Evolutionary conservation across 2,888 invertebrate genomes (phyloP).

Genomic region (Suillia variegata): DNA sequence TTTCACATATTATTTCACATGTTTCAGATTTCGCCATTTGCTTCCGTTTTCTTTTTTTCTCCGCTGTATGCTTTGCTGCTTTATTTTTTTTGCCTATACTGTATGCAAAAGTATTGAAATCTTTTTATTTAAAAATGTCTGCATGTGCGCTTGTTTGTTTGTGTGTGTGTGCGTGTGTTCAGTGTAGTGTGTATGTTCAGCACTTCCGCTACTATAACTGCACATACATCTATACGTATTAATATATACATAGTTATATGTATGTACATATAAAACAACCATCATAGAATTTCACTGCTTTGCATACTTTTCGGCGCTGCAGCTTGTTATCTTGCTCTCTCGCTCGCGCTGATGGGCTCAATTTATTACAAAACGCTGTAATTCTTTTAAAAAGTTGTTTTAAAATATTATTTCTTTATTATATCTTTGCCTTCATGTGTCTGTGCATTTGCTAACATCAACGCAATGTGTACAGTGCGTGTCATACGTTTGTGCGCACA

Average conservation of each 20-base stretch:
- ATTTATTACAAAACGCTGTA: slow-evolving; percentile 1
- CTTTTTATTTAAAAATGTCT: slow-evolving; percentile 1
- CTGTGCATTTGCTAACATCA: neutral
- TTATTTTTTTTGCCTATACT: slow-evolving; percentile 33
- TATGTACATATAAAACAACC: no score
- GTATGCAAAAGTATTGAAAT: slow-evolving; percentile 20
- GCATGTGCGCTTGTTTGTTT: no score
- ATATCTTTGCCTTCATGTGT: neutral
- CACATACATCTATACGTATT: no score
- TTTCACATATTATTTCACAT: slow-evolving; percentile 38
- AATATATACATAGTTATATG: no score
- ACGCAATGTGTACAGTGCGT: neutral
- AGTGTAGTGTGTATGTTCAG: neutral
- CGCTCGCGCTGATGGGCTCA: neutral
- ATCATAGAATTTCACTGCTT: neutral
- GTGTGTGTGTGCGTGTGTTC: neutral
- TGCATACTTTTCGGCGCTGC: slow-evolving; percentile 4
- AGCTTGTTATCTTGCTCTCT: slow-evolving; percentile 9
- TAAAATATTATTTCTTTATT: slow-evolving; percentile 1
- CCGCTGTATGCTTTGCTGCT: slow-evolving; percentile 18
- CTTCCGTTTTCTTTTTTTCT: slow-evolving; percentile 16
- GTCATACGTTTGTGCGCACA: neutral
- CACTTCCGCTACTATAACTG: no score
- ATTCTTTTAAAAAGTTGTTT: slow-evolving; percentile 1
- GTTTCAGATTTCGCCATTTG: slow-evolving; percentile 30